These are phyloP conservation scores for Tridacna crocea DNA, from an alignment of 2,888 invertebrate species.

Conservation along the genomic window DNA sequence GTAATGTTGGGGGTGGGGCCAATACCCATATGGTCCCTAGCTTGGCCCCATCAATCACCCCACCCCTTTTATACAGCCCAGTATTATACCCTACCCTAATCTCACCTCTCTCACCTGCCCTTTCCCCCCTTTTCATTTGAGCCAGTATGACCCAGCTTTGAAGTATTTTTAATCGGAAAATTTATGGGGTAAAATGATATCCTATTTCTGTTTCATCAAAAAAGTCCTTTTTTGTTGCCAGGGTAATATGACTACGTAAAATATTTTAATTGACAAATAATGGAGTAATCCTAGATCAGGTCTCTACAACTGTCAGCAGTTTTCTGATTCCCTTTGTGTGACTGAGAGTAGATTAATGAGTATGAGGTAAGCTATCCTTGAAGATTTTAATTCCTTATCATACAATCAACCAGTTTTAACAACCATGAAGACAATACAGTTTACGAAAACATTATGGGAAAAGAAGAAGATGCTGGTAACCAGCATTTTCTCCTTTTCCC, in stretches of 20 bases:
- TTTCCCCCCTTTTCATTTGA: slow-evolving; percentile 3
- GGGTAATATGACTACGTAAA: slow-evolving; percentile 18
- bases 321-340: slow-evolving; percentile 14
- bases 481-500: slow-evolving; percentile 5
- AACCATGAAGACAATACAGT: too few species aligned
- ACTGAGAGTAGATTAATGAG: slow-evolving; percentile 18
- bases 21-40: slow-evolving; percentile 10
- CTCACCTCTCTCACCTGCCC: slow-evolving; percentile 26
- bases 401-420: too few species aligned
- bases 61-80: slow-evolving; percentile 4
- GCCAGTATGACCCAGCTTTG: slow-evolving; percentile 20
- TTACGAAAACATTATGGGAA: too few species aligned
- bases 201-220: slow-evolving; percentile 15
- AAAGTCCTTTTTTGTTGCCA: slow-evolving; percentile 20
- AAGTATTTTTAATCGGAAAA: slow-evolving; percentile 22
- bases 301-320: slow-evolving; percentile 24
- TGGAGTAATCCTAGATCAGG: slow-evolving; percentile 23
- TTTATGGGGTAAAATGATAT: slow-evolving; percentile 22
- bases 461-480: too few species aligned
- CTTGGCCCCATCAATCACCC: slow-evolving; percentile 15
- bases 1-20: too few species aligned
- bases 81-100: neutral
- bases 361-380: neutral
- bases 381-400: neutral
- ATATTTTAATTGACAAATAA: slow-evolving; percentile 29